A percentile compares a stretch with the other conserved stretches of the same genome.
Conservation (phyloP, 2,113 vertebrate genomes). For the Seriola rivoliana region DNA sequence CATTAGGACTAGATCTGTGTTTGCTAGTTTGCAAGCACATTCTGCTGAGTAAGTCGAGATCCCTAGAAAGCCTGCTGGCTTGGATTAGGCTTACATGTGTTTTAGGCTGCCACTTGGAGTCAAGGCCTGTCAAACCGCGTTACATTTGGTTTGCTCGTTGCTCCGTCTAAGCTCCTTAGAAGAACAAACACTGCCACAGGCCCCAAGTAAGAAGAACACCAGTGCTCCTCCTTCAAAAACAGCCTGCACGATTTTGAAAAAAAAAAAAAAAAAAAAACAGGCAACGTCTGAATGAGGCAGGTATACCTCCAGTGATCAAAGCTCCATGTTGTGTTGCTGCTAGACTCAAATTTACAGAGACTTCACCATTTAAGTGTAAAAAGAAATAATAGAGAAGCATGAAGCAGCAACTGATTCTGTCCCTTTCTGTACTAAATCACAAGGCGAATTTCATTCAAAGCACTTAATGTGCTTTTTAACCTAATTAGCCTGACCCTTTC, state of each 20-base stretch:
- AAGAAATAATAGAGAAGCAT: neutral
- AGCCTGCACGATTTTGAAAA: constrained; percentile 9
- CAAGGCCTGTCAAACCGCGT: constrained; percentile 55
- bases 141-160: constrained; percentile 52
- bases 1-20: neutral
- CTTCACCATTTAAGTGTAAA: neutral
- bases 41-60: constrained; percentile 47
- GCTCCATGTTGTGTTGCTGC: constrained; percentile 2
- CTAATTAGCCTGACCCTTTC: constrained; percentile 69
- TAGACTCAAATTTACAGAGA: constrained; percentile 9
- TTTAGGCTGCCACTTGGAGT: constrained; percentile 61
- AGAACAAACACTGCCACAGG: constrained; percentile 41
- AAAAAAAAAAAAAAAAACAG: neutral
- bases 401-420: neutral
- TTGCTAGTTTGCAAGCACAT: constrained; percentile 17
- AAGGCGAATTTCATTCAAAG: constrained; percentile 51
- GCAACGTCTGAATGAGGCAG: neutral
- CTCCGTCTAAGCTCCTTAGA: constrained; percentile 67
- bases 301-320: constrained; percentile 26
- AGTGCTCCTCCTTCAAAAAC: constrained; percentile 19
- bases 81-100: constrained; percentile 60
- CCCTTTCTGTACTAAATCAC: constrained; percentile 26
- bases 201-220: neutral
- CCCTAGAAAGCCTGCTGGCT: constrained; percentile 47
- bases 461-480: constrained; percentile 67